These are phyloP conservation scores for Apamea epomidion DNA, from an alignment of 2,888 invertebrate species.

Conservation along the genomic window DNA sequence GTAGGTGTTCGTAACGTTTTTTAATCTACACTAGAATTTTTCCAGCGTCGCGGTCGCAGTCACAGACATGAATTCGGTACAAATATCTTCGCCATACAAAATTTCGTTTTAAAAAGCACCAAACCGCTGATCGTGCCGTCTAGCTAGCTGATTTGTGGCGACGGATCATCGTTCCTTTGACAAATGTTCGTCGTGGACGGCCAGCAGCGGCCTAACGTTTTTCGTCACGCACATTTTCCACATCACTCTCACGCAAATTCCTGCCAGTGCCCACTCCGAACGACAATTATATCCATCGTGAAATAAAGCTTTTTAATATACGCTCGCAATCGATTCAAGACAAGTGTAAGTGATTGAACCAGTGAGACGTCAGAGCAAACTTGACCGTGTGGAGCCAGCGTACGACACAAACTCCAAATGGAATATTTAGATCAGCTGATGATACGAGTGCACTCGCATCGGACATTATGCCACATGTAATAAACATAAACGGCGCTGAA, in stretches of 20 bases:
- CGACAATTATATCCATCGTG: constrained; percentile 19
- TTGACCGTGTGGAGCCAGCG: constrained; percentile 54
- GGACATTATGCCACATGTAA: constrained; percentile 75
- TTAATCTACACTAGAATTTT: constrained; percentile 16
- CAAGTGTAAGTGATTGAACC: constrained; percentile 34
- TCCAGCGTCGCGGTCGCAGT: constrained; percentile 19
- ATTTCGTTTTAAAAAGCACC: constrained; percentile 36
- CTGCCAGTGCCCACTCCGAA: constrained; percentile 22
- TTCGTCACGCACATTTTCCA: constrained; percentile 62
- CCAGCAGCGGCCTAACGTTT: constrained; percentile 52
- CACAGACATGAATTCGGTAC: constrained; percentile 1
- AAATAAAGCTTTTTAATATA: constrained; percentile 24
- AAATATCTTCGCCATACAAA: constrained; percentile 16
- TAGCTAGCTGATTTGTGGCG: constrained; percentile 52
- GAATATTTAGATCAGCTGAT: constrained; percentile 69
- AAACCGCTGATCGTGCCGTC: constrained; percentile 39
- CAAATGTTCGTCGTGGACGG: constrained; percentile 53
- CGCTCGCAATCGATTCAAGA: constrained; percentile 31
- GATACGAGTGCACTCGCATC: constrained; percentile 61
- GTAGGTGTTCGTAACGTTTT: constrained; percentile 24
- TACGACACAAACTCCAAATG: constrained; percentile 61
- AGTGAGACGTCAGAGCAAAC: constrained; percentile 43
- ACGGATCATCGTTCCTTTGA: constrained; percentile 58
- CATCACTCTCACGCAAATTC: constrained; percentile 65
- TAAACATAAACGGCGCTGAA: constrained; percentile 78